Evolutionary conservation across 2,888 invertebrate species (phyloP).

Genomic region (Drosophila acutilabella): DNA sequence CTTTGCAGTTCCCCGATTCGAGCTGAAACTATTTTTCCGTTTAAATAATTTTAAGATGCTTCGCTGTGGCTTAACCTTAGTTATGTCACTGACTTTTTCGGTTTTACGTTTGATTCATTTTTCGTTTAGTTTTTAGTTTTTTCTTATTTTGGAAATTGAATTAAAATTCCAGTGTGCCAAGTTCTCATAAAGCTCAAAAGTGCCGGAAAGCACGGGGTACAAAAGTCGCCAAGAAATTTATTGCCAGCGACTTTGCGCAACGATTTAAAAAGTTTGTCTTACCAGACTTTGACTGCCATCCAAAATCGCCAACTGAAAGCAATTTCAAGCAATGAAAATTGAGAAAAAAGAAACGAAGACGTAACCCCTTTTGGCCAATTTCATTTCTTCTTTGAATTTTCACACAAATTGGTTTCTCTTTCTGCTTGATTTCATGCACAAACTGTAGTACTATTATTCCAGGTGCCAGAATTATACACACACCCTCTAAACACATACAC

Average conservation of each 20-base stretch:
- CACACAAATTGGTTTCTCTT: slow-evolving; percentile 75
- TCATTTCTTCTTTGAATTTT: slow-evolving; percentile 64
- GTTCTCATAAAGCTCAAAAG: slow-evolving; percentile 26
- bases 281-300: slow-evolving; percentile 25
- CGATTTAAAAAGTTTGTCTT: slow-evolving; percentile 66
- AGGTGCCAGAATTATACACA: slow-evolving; percentile 50
- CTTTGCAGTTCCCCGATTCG: neutral
- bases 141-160: slow-evolving; percentile 34
- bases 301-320: slow-evolving; percentile 30
- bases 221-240: slow-evolving; percentile 62
- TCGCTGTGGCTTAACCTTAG: slow-evolving; percentile 48
- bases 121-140: slow-evolving; percentile 1
- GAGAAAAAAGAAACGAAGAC: neutral
- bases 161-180: slow-evolving; percentile 54
- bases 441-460: slow-evolving; percentile 60
- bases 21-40: slow-evolving; percentile 58
- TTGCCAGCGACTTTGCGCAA: slow-evolving; percentile 54
- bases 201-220: neutral
- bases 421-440: slow-evolving; percentile 78
- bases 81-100: slow-evolving; percentile 42
- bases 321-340: slow-evolving; percentile 7
- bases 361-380: slow-evolving; percentile 67
- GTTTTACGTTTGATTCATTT: slow-evolving; percentile 30
- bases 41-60: slow-evolving; percentile 65
- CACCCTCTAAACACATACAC: slow-evolving; percentile 5